Evolutionary conservation across 2,113 vertebrate genomes (phyloP).

Genomic region (Chloebia gouldiae): DNA sequence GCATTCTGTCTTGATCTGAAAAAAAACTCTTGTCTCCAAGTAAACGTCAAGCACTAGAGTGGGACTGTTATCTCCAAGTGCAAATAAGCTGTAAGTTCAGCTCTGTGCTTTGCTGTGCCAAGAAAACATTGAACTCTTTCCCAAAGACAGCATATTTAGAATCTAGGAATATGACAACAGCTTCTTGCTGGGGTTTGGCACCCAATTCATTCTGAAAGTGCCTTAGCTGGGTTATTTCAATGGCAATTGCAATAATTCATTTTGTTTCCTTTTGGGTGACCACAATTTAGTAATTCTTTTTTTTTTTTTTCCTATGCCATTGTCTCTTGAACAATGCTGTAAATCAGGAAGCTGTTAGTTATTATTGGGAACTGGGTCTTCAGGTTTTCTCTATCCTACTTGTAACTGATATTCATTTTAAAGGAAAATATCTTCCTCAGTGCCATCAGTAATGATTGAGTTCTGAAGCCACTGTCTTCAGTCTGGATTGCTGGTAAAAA

Average conservation of each 20-base stretch:
- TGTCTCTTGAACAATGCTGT: background rate
- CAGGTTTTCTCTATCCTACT: background rate
- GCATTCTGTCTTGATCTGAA: background rate
- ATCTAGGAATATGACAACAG: background rate
- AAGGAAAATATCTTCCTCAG: background rate
- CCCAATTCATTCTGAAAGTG: background rate
- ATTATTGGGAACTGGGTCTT: background rate
- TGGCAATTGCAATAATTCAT: background rate
- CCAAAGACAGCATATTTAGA: background rate
- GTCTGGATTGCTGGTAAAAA: background rate
- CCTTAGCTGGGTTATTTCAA: background rate
- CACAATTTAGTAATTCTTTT: background rate
- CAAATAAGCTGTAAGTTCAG: background rate
- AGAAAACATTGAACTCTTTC: background rate
- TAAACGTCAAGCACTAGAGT: background rate
- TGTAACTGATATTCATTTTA: background rate
- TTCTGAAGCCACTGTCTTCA: background rate
- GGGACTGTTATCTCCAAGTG: background rate
- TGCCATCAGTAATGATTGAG: background rate
- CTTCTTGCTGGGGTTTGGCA: background rate
- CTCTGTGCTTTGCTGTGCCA: background rate
- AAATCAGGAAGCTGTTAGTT: background rate
- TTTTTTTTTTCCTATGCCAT: background rate
- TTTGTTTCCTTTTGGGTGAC: background rate
- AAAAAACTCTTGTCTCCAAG: background rate